A percentile compares a stretch with the other conserved stretches of the same genome.
These are phyloP conservation scores for Hephaestus fuliginosus DNA, from an alignment of 2,797 vertebrate genomes.

Conservation along the genomic window DNA sequence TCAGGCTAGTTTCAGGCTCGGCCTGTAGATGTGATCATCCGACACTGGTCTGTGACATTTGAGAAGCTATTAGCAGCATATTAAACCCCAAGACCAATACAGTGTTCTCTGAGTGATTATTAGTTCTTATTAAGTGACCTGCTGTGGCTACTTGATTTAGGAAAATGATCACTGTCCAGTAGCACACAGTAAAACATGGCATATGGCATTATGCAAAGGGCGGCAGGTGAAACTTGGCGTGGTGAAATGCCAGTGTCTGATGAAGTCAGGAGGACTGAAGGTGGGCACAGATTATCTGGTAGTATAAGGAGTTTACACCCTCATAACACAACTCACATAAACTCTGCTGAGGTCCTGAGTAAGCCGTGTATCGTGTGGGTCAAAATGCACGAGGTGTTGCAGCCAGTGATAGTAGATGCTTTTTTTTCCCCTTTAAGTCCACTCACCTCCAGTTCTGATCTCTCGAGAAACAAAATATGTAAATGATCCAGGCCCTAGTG, in stretches of 20 bases:
- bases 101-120: background rate
- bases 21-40: constrained; percentile 23
- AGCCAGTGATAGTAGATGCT: background rate
- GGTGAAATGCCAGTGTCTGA: constrained; percentile 8
- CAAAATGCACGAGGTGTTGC: background rate
- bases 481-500: background rate
- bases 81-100: constrained; percentile 6
- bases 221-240: background rate
- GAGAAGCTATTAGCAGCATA: constrained; percentile 20
- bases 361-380: background rate
- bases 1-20: background rate
- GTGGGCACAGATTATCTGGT: constrained; percentile 1
- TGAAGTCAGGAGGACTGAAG: background rate
- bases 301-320: constrained; percentile 4
- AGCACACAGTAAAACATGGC: background rate
- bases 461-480: background rate
- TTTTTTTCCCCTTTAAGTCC: background rate
- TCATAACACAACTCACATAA: background rate
- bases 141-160: background rate
- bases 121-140: constrained; percentile 1
- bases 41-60: constrained; percentile 20
- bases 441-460: background rate
- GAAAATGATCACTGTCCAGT: background rate
- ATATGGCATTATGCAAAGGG: background rate
- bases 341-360: background rate